Evolutionary conservation across 2,888 invertebrate genomes (phyloP), one percentile per base, ranked within the genome.

Genomic region (Labia minor): DNA sequence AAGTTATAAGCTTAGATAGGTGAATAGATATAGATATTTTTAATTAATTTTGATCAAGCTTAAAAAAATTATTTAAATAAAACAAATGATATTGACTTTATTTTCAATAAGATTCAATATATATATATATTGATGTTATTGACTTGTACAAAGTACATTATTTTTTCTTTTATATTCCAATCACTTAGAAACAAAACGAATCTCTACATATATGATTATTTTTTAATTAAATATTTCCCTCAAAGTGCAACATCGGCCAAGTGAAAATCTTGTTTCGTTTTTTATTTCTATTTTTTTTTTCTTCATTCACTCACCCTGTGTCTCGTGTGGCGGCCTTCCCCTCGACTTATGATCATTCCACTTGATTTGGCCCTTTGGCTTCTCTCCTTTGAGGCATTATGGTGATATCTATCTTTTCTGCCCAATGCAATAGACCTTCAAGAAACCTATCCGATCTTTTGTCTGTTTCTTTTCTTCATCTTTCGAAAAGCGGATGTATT

Each of bases 341-440:
- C 49, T 49, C 49, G 16, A 49, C 49, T 49, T 49, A 49, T 49
- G 49, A 49, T 49, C 49, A 49, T 49, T 49, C 49, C 49, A 16
- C n/a, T 49, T 49, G 49, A 49, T 49, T 49, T 49, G 49, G 14
- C 16, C 49, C 49, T 49, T 49, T 49, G 49, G 49, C 49, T 49
- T 49, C n/a, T 49, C 49, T 49, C 49, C 49, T 49, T 49, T 49
- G 49, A 49, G n/a, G 16, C 49, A 49, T 49, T 49, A 49, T 49
- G 49, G 49, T 49, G 49, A 49, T 49, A 49, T 49, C 49, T 49
- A 49, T 49, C 49, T 49, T 49, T 49, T 49, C 49, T 49, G 49
- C 49, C 49, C 49, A 49, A 49, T 49, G 49, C 49, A 49, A 49
- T 49, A 49, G 49, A 49, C 49, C 49, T 49, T 49, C 8, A 26